phyloP scores from a whole-genome alignment of 2,888 invertebrate species.

The Coremacera marginata region DNA sequence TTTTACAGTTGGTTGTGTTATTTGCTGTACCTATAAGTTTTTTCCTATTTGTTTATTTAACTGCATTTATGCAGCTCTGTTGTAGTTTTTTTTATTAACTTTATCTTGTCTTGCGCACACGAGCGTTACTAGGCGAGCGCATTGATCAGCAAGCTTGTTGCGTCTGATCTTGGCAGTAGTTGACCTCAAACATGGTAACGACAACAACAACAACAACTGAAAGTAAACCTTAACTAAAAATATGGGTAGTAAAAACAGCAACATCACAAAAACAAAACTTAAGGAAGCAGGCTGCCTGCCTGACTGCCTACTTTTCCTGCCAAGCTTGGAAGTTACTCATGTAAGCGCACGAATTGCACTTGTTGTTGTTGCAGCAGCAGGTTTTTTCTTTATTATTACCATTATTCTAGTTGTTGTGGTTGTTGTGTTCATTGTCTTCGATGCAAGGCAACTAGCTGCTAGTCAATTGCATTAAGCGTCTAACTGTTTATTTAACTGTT shows the following conservation, averaged over 20 bases:
- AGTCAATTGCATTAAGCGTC: constrained; percentile 23
- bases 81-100: neutral
- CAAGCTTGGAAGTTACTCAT: neutral
- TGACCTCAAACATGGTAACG: neutral
- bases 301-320: constrained; percentile 1
- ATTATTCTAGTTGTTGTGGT: constrained; percentile 19
- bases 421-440: constrained; percentile 13
- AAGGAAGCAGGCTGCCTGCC: constrained; percentile 14
- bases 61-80: constrained; percentile 15
- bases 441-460: constrained; percentile 26
- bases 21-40: constrained; percentile 2
- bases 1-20: constrained; percentile 40
- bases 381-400: neutral
- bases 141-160: neutral
- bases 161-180: neutral
- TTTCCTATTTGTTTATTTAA: constrained; percentile 11
- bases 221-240: neutral
- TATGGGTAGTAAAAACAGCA: neutral
- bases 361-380: constrained; percentile 12
- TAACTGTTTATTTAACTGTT: constrained; percentile 31
- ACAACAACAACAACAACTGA: constrained; percentile 16
- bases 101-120: constrained; percentile 18
- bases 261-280: neutral
- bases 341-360: constrained; percentile 24
- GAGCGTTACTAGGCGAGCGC: constrained; percentile 28